Evolutionary conservation across 2,888 invertebrate genomes (phyloP).

Genomic region (Syritta pipiens): DNA sequence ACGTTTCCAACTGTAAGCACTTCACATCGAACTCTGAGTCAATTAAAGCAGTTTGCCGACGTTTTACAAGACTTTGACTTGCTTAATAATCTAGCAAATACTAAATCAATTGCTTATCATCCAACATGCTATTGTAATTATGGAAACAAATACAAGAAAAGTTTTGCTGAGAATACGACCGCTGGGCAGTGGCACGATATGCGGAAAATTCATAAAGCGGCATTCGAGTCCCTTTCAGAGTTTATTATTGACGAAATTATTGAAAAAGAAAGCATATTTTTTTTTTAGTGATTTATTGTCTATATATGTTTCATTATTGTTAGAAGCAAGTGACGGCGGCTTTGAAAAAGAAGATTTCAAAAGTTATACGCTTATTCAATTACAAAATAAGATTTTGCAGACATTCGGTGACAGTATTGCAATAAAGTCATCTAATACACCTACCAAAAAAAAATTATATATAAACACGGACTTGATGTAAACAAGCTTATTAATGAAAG

Average conservation of each 20-base stretch:
- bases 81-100: conserved; percentile 2
- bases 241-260: conserved; percentile 17
- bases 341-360: conserved; percentile 26
- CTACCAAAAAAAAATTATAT: conserved; percentile 20
- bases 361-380: conserved; percentile 16
- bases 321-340: conserved; percentile 4
- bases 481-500: conserved; percentile 11
- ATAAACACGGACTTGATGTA: conserved; percentile 27
- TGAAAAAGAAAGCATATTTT: too few species aligned
- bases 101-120: conserved; percentile 20
- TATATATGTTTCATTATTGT: not conserved
- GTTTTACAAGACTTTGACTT: too few species aligned
- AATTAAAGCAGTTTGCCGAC: conserved; percentile 8
- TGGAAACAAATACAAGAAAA: conserved; percentile 8
- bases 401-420: conserved; percentile 2
- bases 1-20: not conserved
- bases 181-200: conserved; percentile 12
- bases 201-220: conserved; percentile 18
- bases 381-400: conserved; percentile 17
- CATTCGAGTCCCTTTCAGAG: conserved; percentile 29
- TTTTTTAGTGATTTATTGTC: conserved; percentile 17
- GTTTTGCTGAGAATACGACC: not conserved
- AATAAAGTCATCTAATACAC: conserved; percentile 11
- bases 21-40: not conserved
- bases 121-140: conserved; percentile 2